A percentile compares a stretch with the other conserved stretches of the same genome.
These are phyloP conservation scores for Phaethornis superciliosus DNA, from an alignment of 2,113 vertebrate genomes.

Conservation along the genomic window DNA sequence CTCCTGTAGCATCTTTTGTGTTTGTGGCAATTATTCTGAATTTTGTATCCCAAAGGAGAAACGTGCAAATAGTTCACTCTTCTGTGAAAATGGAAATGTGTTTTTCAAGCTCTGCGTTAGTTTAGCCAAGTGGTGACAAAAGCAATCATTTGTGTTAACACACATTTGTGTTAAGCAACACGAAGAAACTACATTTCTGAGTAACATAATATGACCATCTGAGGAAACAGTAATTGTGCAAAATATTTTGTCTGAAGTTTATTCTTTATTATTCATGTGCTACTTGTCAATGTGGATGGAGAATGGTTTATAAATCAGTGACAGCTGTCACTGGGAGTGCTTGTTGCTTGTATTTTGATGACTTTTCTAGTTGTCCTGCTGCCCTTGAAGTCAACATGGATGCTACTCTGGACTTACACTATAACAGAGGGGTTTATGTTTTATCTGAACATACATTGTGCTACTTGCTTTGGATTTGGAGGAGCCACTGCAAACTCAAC, in stretches of 20 bases:
- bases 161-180: neutral
- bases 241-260: neutral
- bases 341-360: neutral
- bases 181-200: neutral
- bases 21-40: constrained; percentile 33
- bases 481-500: neutral
- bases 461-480: neutral
- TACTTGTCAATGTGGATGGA: neutral
- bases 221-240: constrained; percentile 15
- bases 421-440: neutral
- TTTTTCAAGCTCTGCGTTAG: constrained; percentile 32
- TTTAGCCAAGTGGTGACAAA: constrained; percentile 28
- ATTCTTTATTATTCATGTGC: neutral
- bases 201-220: neutral
- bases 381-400: neutral
- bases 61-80: constrained; percentile 39
- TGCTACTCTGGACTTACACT: neutral
- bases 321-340: neutral
- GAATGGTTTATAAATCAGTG: constrained; percentile 7
- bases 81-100: constrained; percentile 49
- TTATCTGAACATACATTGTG: neutral
- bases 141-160: constrained; percentile 13
- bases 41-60: constrained; percentile 53
- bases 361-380: neutral
- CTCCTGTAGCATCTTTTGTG: constrained; percentile 23